Evolutionary conservation across 2,888 invertebrate genomes (phyloP).

Genomic region (Euclidia mi): DNA sequence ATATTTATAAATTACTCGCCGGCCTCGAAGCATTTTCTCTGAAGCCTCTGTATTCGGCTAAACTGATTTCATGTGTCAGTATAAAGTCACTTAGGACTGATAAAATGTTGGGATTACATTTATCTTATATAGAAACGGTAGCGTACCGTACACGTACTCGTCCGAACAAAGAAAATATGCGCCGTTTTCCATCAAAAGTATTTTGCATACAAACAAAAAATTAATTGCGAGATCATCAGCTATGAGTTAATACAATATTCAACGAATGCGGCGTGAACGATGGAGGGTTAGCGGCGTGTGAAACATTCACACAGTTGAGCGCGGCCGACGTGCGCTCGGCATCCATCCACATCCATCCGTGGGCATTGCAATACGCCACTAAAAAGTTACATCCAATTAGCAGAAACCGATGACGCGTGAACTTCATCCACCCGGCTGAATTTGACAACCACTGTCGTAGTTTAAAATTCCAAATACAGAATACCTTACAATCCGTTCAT

Average conservation of each 20-base stretch:
- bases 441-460: constrained; percentile 76
- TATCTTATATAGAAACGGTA: no score
- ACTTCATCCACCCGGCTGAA: constrained; percentile 70
- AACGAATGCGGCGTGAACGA: constrained; percentile 60
- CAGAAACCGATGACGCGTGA: constrained; percentile 79
- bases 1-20: constrained; percentile 1
- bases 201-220: constrained; percentile 28
- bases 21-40: background rate
- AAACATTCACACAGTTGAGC: constrained; percentile 60
- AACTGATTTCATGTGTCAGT: background rate
- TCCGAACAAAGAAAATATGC: background rate
- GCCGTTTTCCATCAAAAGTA: background rate
- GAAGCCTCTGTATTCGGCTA: no score
- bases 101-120: no score
- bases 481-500: constrained; percentile 32
- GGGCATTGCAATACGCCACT: constrained; percentile 65
- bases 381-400: constrained; percentile 87
- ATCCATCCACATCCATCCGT: constrained; percentile 55
- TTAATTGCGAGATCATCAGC: constrained; percentile 51
- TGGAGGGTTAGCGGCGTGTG: constrained; percentile 63
- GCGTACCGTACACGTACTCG: background rate
- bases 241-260: constrained; percentile 67
- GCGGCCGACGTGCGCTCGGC: constrained; percentile 51
- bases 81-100: background rate
- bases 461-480: constrained; percentile 35